Evolutionary conservation across 2,888 invertebrate genomes (phyloP), one percentile per base, ranked within the genome.

Genomic region (Lasioglossum pauxillum): DNA sequence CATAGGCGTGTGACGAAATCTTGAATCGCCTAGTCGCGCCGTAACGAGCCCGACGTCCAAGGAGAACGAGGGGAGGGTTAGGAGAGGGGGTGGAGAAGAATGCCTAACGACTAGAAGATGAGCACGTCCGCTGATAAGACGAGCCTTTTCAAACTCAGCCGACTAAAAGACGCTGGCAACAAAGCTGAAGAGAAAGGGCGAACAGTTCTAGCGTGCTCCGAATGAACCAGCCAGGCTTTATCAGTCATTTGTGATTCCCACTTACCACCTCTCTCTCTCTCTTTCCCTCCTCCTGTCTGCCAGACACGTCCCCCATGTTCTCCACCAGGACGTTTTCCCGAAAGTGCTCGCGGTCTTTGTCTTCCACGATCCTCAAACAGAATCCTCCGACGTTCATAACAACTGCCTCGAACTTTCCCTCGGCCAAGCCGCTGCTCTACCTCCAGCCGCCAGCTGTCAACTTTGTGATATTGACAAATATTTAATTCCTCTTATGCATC

Each of bases 21-120:
- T 57, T 8, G 76, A 60, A 80, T 76, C 69, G 67, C 38, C 73
- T 79, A 35, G 57, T 31, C 31, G 19, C 64, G 41, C 12, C 44
- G 41, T 71, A 82, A 85, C 78, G 53, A 75, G 64, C 27, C 27
- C 10, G 72, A 78, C 8, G 67, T 69, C 41, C 27, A 31, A 23
- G 67, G 23, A 76, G 77, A 69, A 2, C 57, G 46, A 27, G 64
- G 31, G 14, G 5, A 14, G 27, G n/a, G 27, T 1, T 27, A 44
- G 1, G 44, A 46, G 38, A 27, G 46, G 19, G 27, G 35, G 38
- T 71, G 41, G 86, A 75, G 85, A 89, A 90, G 92, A 92, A 92
- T 91, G 86, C 88, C 87, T 90, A 93, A 94, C 91, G 92, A 92
- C 92, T 90, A 89, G 88, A 92, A 92, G 92, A 93, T 88, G 91